Evolutionary conservation across 2,888 invertebrate genomes (phyloP).

Genomic region (Cataglyphis rosenhaueri): DNA sequence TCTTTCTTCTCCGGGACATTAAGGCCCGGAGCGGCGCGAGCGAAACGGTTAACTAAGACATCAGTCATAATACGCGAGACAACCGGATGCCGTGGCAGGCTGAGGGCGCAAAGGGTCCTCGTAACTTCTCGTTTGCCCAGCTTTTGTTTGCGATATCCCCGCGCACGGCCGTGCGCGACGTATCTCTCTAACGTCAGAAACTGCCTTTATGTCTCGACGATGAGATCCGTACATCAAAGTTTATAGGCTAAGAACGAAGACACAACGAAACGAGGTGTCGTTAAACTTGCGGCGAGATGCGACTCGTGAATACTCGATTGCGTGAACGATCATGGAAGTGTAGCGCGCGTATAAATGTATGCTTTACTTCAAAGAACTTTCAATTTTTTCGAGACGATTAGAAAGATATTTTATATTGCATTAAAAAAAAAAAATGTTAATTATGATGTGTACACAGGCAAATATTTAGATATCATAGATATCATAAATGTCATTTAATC

Average conservation of each 20-base stretch:
- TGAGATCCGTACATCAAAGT: slow-evolving; percentile 79
- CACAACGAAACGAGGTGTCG: slow-evolving; percentile 32
- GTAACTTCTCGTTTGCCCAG: slow-evolving; percentile 81
- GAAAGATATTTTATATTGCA: background rate
- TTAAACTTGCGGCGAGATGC: background rate
- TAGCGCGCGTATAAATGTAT: background rate
- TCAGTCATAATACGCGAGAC: slow-evolving; percentile 85
- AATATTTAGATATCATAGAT: background rate
- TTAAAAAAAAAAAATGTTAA: background rate
- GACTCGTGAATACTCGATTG: slow-evolving; percentile 18
- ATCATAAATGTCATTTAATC: background rate
- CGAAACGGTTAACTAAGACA: slow-evolving; percentile 77
- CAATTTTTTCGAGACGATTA: background rate
- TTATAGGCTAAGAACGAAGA: slow-evolving; percentile 71
- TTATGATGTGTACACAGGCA: background rate
- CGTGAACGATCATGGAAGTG: background rate
- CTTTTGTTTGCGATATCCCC: slow-evolving; percentile 78
- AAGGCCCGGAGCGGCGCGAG: slow-evolving; percentile 64
- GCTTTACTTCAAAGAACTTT: background rate
- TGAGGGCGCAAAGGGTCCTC: slow-evolving; percentile 78
- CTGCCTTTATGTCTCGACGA: slow-evolving; percentile 71
- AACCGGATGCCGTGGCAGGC: slow-evolving; percentile 78
- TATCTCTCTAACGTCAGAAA: slow-evolving; percentile 68
- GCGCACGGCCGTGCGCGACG: slow-evolving; percentile 58
- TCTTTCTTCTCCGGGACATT: slow-evolving; percentile 62